These are phyloP conservation scores for Phthorimaea operculella DNA, from an alignment of 1,140 invertebrate species.

Conservation along the genomic window DNA sequence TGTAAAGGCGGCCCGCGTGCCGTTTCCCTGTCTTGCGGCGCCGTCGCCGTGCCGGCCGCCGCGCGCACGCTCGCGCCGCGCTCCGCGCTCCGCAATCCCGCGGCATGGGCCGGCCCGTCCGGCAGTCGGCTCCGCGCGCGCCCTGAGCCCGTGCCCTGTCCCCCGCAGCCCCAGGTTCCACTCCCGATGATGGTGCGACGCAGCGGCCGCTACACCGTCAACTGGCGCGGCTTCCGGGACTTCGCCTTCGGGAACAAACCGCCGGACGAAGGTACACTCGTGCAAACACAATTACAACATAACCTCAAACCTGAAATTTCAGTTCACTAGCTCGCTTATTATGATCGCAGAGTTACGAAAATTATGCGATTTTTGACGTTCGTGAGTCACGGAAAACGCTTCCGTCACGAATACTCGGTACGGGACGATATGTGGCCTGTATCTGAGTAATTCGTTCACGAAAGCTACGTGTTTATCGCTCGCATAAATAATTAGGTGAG, in stretches of 20 bases:
- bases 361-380: not conserved
- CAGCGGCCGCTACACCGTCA: constrained; percentile 63
- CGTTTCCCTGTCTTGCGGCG: constrained; percentile 9
- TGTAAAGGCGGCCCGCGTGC: too few species aligned
- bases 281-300: constrained; percentile 10
- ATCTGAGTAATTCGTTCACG: too few species aligned
- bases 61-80: constrained; percentile 33
- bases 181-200: constrained; percentile 61
- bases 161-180: not conserved
- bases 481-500: too few species aligned
- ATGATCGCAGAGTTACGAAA: not conserved
- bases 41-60: constrained; percentile 31
- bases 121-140: constrained; percentile 1
- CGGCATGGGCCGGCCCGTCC: constrained; percentile 24
- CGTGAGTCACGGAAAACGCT: not conserved
- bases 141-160: not conserved
- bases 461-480: too few species aligned
- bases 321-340: not conserved
- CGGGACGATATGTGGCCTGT: not conserved
- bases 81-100: constrained; percentile 13
- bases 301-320: constrained; percentile 22
- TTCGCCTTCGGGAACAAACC: constrained; percentile 58
- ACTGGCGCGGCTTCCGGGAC: constrained; percentile 62
- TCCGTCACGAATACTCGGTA: not conserved
- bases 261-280: constrained; percentile 59